These are phyloP conservation scores for Heliconius eleuchia DNA, from an alignment of 1,140 invertebrate genomes.

Conservation along the genomic window DNA sequence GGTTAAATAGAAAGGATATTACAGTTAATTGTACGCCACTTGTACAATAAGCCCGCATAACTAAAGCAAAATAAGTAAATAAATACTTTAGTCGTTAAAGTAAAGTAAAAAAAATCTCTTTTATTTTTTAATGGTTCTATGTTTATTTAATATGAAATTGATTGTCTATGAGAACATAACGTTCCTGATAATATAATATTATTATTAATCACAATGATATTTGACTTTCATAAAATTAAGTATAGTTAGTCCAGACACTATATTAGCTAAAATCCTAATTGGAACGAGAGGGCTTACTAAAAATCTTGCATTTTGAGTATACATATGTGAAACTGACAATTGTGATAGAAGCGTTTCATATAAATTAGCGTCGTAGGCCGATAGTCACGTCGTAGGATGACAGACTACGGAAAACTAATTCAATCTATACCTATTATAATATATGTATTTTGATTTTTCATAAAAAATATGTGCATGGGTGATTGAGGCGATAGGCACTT, in stretches of 20 bases:
- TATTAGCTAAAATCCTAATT: background rate
- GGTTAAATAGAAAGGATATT: background rate
- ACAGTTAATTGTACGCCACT: background rate
- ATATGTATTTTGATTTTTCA: background rate
- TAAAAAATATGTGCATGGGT: background rate
- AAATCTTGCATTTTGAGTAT: background rate
- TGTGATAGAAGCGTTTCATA: background rate
- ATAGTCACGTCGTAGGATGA: background rate
- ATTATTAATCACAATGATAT: too few species aligned
- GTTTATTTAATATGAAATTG: too few species aligned
- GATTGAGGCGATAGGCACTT: background rate
- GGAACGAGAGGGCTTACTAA: background rate
- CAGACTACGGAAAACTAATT: background rate
- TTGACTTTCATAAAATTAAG: too few species aligned
- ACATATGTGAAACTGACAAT: background rate
- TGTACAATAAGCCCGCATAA: background rate
- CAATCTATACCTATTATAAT: background rate
- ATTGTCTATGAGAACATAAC: too few species aligned
- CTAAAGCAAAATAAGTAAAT: background rate
- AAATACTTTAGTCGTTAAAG: too few species aligned
- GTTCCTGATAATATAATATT: too few species aligned
- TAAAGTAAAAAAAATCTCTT: too few species aligned
- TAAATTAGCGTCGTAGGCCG: constrained; percentile 19
- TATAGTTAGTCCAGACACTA: too few species aligned
- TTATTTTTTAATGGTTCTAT: too few species aligned